phyloP scores from a whole-genome alignment of 37 sponge, comb jelly and placozoan genomes.

The Spongilla lacustris region DNA sequence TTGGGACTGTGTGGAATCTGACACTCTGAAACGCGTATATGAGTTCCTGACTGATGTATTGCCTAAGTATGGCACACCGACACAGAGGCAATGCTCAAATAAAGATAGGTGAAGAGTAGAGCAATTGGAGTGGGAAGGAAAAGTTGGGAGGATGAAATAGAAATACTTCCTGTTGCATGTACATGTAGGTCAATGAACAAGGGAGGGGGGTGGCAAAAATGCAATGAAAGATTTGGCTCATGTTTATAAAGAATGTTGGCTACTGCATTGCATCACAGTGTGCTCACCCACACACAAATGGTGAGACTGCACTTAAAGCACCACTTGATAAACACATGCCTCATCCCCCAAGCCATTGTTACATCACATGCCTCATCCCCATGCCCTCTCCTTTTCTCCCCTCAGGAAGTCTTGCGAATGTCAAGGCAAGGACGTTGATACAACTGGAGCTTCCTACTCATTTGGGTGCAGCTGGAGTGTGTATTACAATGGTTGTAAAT shows the following conservation, averaged over 20 bases:
- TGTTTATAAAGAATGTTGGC: too few species aligned
- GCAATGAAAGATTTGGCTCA: too few species aligned
- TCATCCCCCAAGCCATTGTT: neutral
- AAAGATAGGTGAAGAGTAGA: conserved; percentile 72
- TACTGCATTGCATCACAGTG: too few species aligned
- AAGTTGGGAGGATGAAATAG: too few species aligned
- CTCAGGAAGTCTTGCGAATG: conserved; percentile 88
- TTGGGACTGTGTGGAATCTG: conserved; percentile 71
- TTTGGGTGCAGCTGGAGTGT: conserved; percentile 97
- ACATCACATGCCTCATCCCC: too few species aligned
- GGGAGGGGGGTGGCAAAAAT: too few species aligned
- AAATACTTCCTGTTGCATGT: too few species aligned
- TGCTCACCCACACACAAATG: too few species aligned
- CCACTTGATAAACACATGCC: neutral
- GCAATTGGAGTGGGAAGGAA: neutral
- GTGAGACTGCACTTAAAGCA: too few species aligned
- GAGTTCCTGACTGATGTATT: conserved; percentile 56
- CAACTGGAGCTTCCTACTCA: conserved; percentile 82
- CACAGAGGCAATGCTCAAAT: conserved; percentile 63
- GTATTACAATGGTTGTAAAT: conserved; percentile 95
- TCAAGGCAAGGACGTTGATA: conserved; percentile 80
- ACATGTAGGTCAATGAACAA: too few species aligned
- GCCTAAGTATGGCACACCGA: conserved; percentile 86
- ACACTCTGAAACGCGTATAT: conserved; percentile 58
- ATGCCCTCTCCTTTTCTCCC: too few species aligned